A percentile compares a stretch with the other conserved stretches of the same genome.
phyloP scores from a whole-genome alignment of 2,797 vertebrate species.

The Darevskia mixta region DNA sequence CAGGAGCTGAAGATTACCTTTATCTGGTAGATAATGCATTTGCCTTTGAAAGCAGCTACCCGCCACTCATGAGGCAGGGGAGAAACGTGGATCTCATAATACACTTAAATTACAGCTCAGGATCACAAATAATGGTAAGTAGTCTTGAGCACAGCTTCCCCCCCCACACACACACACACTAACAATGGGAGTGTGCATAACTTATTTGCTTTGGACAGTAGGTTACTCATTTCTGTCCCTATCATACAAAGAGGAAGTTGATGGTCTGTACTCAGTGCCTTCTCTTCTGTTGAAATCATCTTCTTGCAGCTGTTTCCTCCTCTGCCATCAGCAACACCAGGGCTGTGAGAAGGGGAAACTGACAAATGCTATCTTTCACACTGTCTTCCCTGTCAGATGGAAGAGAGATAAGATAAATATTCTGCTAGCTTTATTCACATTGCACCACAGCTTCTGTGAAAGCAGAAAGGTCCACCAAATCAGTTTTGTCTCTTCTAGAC shows the following conservation, averaged over 20 bases:
- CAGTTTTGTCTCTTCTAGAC: background rate
- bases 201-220: background rate
- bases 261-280: background rate
- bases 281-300: background rate
- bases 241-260: constrained; percentile 16
- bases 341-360: background rate
- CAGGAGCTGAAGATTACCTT: constrained; percentile 75
- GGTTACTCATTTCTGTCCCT: background rate
- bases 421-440: background rate
- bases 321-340: constrained; percentile 1
- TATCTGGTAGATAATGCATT: constrained; percentile 86
- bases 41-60: constrained; percentile 84
- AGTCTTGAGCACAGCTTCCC: background rate
- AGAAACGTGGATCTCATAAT: constrained; percentile 85
- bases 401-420: constrained; percentile 1
- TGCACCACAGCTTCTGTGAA: background rate
- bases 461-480: background rate
- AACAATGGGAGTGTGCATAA: background rate
- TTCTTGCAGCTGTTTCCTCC: constrained; percentile 29
- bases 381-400: background rate
- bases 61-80: constrained; percentile 81
- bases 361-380: background rate
- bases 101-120: constrained; percentile 82
- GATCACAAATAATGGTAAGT: constrained; percentile 79
- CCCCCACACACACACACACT: too few species aligned